phyloP scores from a whole-genome alignment of 1,140 invertebrate genomes.

The Hydropsyche tenuis region DNA sequence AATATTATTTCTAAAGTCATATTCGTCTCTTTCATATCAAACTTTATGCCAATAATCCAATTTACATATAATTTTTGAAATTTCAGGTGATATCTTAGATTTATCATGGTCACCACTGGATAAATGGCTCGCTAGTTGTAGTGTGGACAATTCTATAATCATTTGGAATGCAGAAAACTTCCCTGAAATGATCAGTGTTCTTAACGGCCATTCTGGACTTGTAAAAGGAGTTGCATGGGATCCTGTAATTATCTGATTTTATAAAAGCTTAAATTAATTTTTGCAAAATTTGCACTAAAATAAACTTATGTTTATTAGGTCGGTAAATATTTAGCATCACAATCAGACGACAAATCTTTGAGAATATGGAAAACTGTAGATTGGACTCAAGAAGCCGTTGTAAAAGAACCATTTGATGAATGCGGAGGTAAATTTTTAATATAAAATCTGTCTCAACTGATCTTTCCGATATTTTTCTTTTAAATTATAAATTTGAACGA shows the following conservation, averaged over 20 bases:
- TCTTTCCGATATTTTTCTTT: background rate
- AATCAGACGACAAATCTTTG: constrained; percentile 95
- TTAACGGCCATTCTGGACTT: constrained; percentile 90
- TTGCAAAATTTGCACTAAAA: constrained; percentile 30
- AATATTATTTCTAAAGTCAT: no score
- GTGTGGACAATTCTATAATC: constrained; percentile 95
- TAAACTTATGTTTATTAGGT: constrained; percentile 58
- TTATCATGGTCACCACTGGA: constrained; percentile 95
- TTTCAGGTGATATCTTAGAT: constrained; percentile 87
- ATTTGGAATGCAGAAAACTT: constrained; percentile 95
- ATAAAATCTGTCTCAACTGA: background rate
- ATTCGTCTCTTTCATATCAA: no score
- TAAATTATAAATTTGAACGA: background rate
- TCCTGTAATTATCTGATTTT: constrained; percentile 65
- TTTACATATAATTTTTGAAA: background rate
- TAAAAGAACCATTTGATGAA: constrained; percentile 92
- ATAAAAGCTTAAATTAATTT: constrained; percentile 24
- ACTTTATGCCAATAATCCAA: background rate
- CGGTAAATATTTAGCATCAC: constrained; percentile 94
- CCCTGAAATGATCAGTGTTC: constrained; percentile 76
- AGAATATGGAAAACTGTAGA: constrained; percentile 94
- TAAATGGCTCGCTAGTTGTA: constrained; percentile 91
- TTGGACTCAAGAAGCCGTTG: constrained; percentile 85
- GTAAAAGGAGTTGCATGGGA: constrained; percentile 99
- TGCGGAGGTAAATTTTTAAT: constrained; percentile 82